Evolutionary conservation across 2,113 vertebrate genomes (phyloP).

Genomic region (Alexandromys fortis): DNA sequence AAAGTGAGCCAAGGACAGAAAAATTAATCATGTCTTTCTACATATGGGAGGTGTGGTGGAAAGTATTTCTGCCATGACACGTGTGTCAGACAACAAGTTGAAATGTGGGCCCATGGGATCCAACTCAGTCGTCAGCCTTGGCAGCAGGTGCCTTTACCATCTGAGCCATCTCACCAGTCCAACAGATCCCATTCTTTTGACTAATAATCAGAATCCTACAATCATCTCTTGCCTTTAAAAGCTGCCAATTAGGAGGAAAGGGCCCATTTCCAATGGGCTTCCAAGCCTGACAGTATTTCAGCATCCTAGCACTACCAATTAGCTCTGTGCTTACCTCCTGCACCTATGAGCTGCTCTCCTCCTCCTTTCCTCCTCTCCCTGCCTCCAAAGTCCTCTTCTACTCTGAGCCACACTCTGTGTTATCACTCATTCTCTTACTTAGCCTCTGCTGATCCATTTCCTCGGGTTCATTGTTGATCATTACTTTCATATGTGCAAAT

Average conservation of each 20-base stretch:
- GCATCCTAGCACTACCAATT: neutral
- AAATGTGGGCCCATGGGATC: neutral
- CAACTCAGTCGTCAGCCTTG: neutral
- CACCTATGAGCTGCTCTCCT: neutral
- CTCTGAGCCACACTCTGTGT: neutral
- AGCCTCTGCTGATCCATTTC: neutral
- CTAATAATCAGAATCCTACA: neutral
- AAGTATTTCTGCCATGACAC: neutral
- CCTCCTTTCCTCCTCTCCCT: neutral
- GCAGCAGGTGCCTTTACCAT: neutral
- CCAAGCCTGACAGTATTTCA: too few species aligned
- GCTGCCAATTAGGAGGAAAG: neutral
- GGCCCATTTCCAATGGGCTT: neutral
- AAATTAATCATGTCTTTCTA: neutral
- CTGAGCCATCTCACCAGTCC: neutral
- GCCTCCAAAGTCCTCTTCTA: neutral
- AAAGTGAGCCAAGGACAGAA: neutral
- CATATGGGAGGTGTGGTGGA: neutral
- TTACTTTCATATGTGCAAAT: neutral
- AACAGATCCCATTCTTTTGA: neutral
- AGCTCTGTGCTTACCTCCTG: neutral
- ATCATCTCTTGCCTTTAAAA: neutral
- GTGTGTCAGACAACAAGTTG: neutral
- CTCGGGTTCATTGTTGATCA: neutral
- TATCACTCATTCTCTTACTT: neutral